Evolutionary conservation across 1,140 invertebrate species (phyloP), one percentile per base, ranked within the genome.

Genomic region (Drosophila parvula): DNA sequence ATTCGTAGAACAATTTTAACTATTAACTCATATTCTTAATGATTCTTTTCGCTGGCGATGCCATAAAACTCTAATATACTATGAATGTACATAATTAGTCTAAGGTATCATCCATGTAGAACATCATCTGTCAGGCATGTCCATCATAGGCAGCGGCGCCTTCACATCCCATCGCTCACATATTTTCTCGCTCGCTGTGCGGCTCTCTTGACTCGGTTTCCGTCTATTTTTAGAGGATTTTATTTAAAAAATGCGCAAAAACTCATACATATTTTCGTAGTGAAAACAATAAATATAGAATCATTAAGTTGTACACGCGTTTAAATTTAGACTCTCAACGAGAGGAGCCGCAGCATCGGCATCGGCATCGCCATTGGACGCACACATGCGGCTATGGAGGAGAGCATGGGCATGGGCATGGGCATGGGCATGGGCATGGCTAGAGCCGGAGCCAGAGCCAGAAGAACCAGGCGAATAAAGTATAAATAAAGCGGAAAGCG

Each of bases 211-310:
- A 57, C 70, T 68, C 74, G 71, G 69, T 64, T 75, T 56, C 60
- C 22, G 40, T 41, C 56, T 77, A 77, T 77, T 77, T 76, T 43
- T 77, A 77, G 73, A 38, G 14, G 43, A 68, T 68, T 77, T 77
- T 77, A 77, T 77, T 77, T 77, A 77, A 77, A 77, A 88, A 91
- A 90, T 89, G 89, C 89, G 90, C 90, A 91, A 91, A 91, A 91
- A 88, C 81, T 86, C 80, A 71, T 81, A 89, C 84, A 91, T 91
- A 91, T 91, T 90, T 91, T 91, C 79, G 89, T 90, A 90, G 83
- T 90, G 89, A 89, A 89, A 89, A 90, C 89, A 91, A 91, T 91
- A 91, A 91, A 91, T 90, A 91, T 90, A 90, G 89, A 90, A 89
- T 90, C 89, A 90, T 91, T 91, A 89, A 91, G 84, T 91, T 91